Evolutionary conservation across 2,113 vertebrate species (phyloP), one percentile per base, ranked within the genome.

Genomic region (Hirundichthys speculiger): DNA sequence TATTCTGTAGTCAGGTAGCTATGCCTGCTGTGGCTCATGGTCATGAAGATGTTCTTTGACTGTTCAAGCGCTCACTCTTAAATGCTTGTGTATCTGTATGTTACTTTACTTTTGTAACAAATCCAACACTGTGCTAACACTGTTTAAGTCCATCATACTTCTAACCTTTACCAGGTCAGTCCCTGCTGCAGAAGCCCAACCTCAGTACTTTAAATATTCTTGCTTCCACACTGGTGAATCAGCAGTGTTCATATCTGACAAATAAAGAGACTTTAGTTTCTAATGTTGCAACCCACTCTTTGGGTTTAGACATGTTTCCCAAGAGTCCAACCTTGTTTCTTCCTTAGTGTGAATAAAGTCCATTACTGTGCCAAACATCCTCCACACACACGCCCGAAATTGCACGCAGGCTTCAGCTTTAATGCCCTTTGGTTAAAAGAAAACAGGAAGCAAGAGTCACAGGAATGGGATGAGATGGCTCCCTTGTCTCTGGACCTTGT

Each of bases 181-280:
- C 48, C 49, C 7, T 66, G 65, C 56, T 53, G 70, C 57, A 81
- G 64, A 16, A 49, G 19, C 10, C 49, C n/a, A 22, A 79, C 69
- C 62, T 66, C 64, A 38, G 43, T 25, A 25, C 53, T 72, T 58
- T 64, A 69, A 79, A 78, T 71, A 60, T 19, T 22, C 52, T 27
- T 30, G 48, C 48, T n/a, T n/a, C n/a, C n/a, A n/a, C n/a, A n/a
- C n/a, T 68, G 55, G 75, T 64, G 60, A 76, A 49, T 86, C 82
- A 74, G 78, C 78, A 60, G 70, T 45, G 45, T 67, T 66, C 58
- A 18, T 27, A 56, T 30, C 64, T 58, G 7, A 42, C 63, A 67
- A 72, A 85, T 74, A 88, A 80, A 81, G 73, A 56, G 40, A 40
- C 74, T 69, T 75, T 86, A 75, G 81, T 64, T 75, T 65, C 50